These are phyloP conservation scores for Scyliorhinus canicula DNA, from an alignment of 2,797 vertebrate genomes.

Conservation along the genomic window DNA sequence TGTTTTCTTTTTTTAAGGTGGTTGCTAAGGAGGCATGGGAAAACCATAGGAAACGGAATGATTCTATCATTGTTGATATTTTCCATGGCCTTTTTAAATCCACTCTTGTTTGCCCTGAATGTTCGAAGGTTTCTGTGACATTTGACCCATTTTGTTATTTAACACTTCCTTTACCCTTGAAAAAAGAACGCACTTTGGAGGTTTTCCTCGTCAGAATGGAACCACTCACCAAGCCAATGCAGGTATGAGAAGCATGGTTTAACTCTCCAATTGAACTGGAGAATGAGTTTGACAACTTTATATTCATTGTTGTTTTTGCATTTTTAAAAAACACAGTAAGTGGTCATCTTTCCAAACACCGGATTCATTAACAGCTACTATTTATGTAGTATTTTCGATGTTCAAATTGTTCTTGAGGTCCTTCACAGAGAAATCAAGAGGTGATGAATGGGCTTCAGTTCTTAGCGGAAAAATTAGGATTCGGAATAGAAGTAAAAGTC, in stretches of 20 bases:
- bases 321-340: not conserved
- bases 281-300: not conserved
- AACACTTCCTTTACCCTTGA: constrained; percentile 95
- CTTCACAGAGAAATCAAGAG: not conserved
- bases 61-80: constrained; percentile 98
- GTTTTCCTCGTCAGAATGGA: constrained; percentile 89
- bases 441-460: not conserved
- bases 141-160: constrained; percentile 98
- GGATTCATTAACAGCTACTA: not conserved
- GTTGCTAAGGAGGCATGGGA: constrained; percentile 98
- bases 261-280: not conserved
- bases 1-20: constrained; percentile 62
- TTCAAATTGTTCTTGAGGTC: not conserved
- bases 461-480: not conserved
- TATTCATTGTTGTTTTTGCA: not conserved
- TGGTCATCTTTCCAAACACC: not conserved
- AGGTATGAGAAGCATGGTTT: constrained; percentile 60
- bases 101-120: constrained; percentile 90
- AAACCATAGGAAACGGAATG: constrained; percentile 92
- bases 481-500: not conserved
- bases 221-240: constrained; percentile 83
- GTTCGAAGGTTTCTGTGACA: constrained; percentile 91
- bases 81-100: constrained; percentile 99
- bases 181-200: constrained; percentile 91
- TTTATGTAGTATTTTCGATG: not conserved